Evolutionary conservation across 2,888 invertebrate genomes (phyloP), one percentile per base, ranked within the genome.

Genomic region (Sycophila texana): DNA sequence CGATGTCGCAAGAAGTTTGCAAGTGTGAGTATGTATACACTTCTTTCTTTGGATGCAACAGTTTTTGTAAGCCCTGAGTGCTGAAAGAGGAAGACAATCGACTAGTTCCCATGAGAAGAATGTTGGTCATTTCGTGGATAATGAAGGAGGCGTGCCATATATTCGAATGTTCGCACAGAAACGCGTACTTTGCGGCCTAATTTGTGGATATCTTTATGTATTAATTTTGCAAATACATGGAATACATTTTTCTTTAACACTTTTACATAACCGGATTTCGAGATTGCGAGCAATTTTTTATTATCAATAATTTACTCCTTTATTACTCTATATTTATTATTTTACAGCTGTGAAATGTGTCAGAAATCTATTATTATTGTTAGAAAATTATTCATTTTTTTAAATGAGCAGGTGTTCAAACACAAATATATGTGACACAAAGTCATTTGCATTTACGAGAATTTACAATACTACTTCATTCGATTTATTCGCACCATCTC

Each of bases 71-170:
- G 81, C 22, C 71, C 22, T 30, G 67, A 65, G 76, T 77, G 68
- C 84, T 84, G 84, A 85, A 87, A 86, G 85, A 81, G 83, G 84
- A 78, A 82, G 80, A 81, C 82, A 83, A 84, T 84, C 81, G 82
- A 74, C 82, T 76, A 49, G 70, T 79, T 87, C 87, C 84, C 84
- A 84, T 83, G 70, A 68, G 30, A 83, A 83, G 84, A 86, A 85
- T 85, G 84, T 84, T 81, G 82, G 84, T 83, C 80, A 83, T 84
- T 84, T 81, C 81, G 77, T 83, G 71, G 70, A 81, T 85, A 85
- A 86, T 79, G 81, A 84, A 83, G 81, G 82, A 84, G 85, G 82
- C 78, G 85, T 83, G 84, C 16, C 47, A 20, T 16, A 55, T 79
- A 61, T 61, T n/a, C 57, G 49, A 76, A 65, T 70, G 26, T 55